Evolutionary conservation across 2,797 vertebrate genomes (phyloP), one percentile per base, ranked within the genome.

Genomic region (Parauchenoglanis ngamensis): DNA sequence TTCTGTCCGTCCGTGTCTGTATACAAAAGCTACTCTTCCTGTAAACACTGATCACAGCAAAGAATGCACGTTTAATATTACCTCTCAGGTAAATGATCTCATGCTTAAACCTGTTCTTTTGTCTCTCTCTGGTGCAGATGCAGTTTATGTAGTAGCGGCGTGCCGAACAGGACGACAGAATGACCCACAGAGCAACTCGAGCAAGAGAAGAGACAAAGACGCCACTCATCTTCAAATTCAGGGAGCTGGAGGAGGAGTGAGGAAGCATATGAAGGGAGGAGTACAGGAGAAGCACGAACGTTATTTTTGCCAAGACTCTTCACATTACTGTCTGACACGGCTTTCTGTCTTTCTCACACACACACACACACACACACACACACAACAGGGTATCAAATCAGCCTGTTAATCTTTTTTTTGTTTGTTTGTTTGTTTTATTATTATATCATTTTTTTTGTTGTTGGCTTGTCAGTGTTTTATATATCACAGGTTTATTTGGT

Each of bases 111-210:
- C 54, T 25, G 23, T 23, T 56, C 15, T 57, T 83, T 40, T 86
- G 40, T 82, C 15, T 89, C n/a, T 88, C 28, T 87, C 57, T 83
- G 78, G 59, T 84, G 56, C 92, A 96, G 96, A 96, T 96, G 95
- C 96, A 96, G 95, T 96, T 96, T 84, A 96, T 96, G 96, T 96
- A 95, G 95, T 92, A 92, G 93, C 92, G 90, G 92, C 90, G 93
- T 92, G 94, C 95, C 94, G 93, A 94, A 94, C 93, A 92, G 88
- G 54, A 94, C 88, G 89, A 90, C 87, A 86, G 80, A 85, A 91
- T 91, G 87, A 84, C 61, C 82, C 85, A 84, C 87, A 75, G 79
- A 87, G 67, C 72, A 17, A 86, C 67, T 79, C 25, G 21, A 87
- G 84, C 86, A 49, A 89, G 91, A 86, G 82, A 93, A 90, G 70